These are phyloP conservation scores for Corynorhinus townsendii DNA, from an alignment of 2,113 vertebrate species.

Conservation along the genomic window DNA sequence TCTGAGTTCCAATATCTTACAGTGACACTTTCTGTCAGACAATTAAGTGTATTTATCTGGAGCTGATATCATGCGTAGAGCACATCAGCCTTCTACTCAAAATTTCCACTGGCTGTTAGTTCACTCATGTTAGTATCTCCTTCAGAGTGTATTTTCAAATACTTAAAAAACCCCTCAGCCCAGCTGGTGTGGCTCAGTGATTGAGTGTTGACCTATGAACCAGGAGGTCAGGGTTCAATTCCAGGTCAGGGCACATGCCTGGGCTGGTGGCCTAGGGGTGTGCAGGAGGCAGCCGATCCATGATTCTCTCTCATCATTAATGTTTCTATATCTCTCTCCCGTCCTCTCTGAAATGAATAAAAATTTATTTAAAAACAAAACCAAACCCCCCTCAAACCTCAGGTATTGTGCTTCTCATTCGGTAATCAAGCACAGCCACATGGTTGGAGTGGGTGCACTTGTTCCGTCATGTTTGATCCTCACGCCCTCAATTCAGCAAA, in stretches of 20 bases:
- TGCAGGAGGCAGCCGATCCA: too few species aligned
- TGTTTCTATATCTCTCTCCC: too few species aligned
- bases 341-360: too few species aligned
- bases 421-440: background rate
- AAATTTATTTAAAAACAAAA: too few species aligned
- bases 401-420: background rate
- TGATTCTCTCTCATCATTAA: too few species aligned
- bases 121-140: conserved; percentile 16
- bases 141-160: conserved; percentile 23
- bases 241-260: too few species aligned
- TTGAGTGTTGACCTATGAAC: too few species aligned
- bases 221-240: too few species aligned
- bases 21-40: conserved; percentile 62
- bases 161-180: background rate
- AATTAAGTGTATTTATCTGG: conserved; percentile 70
- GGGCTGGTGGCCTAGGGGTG: too few species aligned
- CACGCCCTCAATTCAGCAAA: background rate
- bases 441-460: background rate
- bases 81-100: background rate
- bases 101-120: background rate
- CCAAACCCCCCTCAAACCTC: background rate
- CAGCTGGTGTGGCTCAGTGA: too few species aligned
- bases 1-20: conserved; percentile 44
- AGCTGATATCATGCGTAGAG: conserved; percentile 12
- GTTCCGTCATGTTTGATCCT: background rate